A percentile compares a stretch with the other conserved stretches of the same genome.
Conservation (phyloP, 2,797 vertebrate species). For the Microctenopoma steveboyesi region DNA sequence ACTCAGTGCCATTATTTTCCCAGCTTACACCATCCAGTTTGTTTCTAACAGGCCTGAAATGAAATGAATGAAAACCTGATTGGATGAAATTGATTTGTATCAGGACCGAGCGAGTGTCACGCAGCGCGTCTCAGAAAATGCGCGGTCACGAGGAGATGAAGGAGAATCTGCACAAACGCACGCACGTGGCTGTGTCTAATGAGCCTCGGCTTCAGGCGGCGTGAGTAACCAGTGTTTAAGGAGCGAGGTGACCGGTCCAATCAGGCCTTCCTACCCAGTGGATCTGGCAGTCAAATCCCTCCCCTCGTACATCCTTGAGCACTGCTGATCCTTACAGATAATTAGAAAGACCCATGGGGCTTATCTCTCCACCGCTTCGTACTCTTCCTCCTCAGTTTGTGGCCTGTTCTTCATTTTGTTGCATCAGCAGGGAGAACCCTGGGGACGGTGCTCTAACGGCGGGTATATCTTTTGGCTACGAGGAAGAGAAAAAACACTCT, state of each 20-base stretch:
- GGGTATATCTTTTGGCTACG: conserved; percentile 1
- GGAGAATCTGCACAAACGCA: conserved; percentile 24
- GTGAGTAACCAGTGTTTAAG: conserved; percentile 40
- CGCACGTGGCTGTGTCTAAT: conserved; percentile 58
- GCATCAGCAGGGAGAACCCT: conserved; percentile 72
- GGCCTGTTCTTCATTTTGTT: conserved; percentile 48
- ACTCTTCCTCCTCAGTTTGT: conserved; percentile 20
- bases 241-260: conserved; percentile 71
- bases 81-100: conserved; percentile 22
- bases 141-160: background rate
- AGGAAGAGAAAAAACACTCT: conserved; percentile 26
- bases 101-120: background rate
- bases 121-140: background rate
- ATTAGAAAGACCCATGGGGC: conserved; percentile 74
- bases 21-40: background rate
- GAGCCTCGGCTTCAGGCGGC: conserved; percentile 40
- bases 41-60: conserved; percentile 3
- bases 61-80: conserved; percentile 9
- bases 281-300: conserved; percentile 71
- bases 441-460: background rate
- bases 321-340: conserved; percentile 78
- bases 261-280: conserved; percentile 61
- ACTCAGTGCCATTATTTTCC: background rate
- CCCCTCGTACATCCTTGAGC: conserved; percentile 73
- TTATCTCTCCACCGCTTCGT: conserved; percentile 55